Base-by-base conservation (phyloP, 2,888 invertebrate species). In the Synergus japonicus region DNA sequence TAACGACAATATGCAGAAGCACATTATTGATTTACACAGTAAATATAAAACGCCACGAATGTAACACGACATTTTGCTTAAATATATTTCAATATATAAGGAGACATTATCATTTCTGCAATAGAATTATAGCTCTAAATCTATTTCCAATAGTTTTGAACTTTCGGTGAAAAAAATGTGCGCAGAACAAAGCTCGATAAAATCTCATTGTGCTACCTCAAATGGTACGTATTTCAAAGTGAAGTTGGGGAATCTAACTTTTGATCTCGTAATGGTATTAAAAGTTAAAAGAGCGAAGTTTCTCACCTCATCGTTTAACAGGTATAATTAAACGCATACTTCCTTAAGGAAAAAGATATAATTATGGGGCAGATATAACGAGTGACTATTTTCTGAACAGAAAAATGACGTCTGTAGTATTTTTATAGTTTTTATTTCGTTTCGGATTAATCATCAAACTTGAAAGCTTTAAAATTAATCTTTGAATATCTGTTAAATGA, bases 141-240 rank as follows among this genome's bases (percentile, higher is more conserved):
- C 67, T 49, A 8, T 69, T 69, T 69, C 67, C 67, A 69, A 69
- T 69, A 69, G 67, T 69, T 69, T 13, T 15, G 15, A 69, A 46
- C 22, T 69, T 29, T 69, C 46, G 8, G 8, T 22, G 67, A 15
- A 18, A 67, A 67, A 22, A 15, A 46, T 46, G 41, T 54, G 8
- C 8, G 54, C n/a, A n/a, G 8, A n/a, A 54, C 54, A n/a, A 54
- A 15, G 54, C n/a, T 54, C 54, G 54, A n/a, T 54, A 66, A 66
- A 43, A 66, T 43, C 41, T 37, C n/a, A 43, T n/a, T 44, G 44
- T 13, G 46, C 22, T 22, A 69, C 44, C 43, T 69, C 15, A 69
- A 44, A 18, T 44, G 67, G 9, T 49, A n/a, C 29, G 37, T 54
- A 73, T 37, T 73, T 49, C 29, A 73, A 73, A 54, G 15, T 73